Evolutionary conservation across 2,113 vertebrate species (phyloP), one percentile per base, ranked within the genome.

Genomic region (Catagonus wagneri): DNA sequence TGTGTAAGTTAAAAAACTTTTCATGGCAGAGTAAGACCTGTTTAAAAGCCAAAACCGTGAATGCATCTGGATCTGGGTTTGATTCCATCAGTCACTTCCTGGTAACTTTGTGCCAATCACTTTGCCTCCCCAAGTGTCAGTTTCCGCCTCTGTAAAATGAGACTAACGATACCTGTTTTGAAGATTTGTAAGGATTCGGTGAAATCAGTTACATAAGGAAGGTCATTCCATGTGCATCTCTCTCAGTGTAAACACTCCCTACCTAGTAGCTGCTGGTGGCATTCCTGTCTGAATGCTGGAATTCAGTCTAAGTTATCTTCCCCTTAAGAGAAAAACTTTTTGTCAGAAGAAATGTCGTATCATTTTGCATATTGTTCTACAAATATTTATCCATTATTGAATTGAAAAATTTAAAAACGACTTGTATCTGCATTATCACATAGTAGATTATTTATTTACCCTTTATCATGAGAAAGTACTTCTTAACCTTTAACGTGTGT

Each of bases 261-360:
- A 32, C 68, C 4, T 76, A 23, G 54, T 52, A 81, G 15, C 25
- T 22, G 11, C 14, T 83, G 15, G 13, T 80, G 50, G 32, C 65
- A 12, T 56, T 91, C 32, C 86, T 50, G 56, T 69, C 32, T 23
- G 20, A 58, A 50, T 93, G 44, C 50, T 87, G 50, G 36, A 90
- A 79, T 75, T 60, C 71, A 68, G 50, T 92, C 50, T 20, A 14
- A 27, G 6, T 89, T 83, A 20, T 29, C 8, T 79, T 90, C 58
- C 52, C 36, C n/a, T 27, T 68, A 2, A 34, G 9, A 39, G 34
- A 68, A 50, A 29, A 22, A 12, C 32, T 14, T 83, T 93, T 32
- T 32, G 52, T 85, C 90, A 91, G 75, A 97, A 74, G 89, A 71
- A 72, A 79, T 83, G 44, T 83, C 78, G n/a, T 13, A 29, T 61